Conservation (phyloP, 2,113 vertebrate genomes). For the Sula dactylatra region DNA sequence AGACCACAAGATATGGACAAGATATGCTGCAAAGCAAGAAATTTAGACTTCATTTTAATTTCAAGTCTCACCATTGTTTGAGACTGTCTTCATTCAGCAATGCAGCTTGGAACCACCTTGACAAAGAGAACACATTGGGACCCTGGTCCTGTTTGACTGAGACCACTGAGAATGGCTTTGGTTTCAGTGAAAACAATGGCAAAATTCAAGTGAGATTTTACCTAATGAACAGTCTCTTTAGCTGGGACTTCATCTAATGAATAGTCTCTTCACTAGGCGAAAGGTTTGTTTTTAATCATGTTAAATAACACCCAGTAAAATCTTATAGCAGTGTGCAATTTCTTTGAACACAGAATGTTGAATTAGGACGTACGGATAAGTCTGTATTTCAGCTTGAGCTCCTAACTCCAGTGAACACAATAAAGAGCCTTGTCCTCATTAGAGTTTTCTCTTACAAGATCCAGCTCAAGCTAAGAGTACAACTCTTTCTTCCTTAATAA, state of each 20-base stretch:
- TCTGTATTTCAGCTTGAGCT: not conserved
- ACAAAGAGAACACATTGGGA: not conserved
- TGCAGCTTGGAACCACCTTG: not conserved
- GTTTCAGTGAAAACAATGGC: not conserved
- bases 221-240: not conserved
- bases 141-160: not conserved
- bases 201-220: constrained; percentile 8
- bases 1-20: not conserved
- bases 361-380: not conserved
- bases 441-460: not conserved
- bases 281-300: not conserved
- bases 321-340: not conserved
- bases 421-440: not conserved
- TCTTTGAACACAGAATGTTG: not conserved
- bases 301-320: not conserved
- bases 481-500: not conserved
- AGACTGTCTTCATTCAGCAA: not conserved
- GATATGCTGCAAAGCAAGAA: not conserved
- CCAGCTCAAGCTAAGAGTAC: not conserved
- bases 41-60: not conserved
- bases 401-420: not conserved
- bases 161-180: not conserved
- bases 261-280: not conserved
- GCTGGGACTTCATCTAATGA: not conserved
- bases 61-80: not conserved